Percentiles rank a stretch among this genome's conserved stretches.
Conservation (phyloP, 2,113 vertebrate genomes). For the Pollachius pollachius region DNA sequence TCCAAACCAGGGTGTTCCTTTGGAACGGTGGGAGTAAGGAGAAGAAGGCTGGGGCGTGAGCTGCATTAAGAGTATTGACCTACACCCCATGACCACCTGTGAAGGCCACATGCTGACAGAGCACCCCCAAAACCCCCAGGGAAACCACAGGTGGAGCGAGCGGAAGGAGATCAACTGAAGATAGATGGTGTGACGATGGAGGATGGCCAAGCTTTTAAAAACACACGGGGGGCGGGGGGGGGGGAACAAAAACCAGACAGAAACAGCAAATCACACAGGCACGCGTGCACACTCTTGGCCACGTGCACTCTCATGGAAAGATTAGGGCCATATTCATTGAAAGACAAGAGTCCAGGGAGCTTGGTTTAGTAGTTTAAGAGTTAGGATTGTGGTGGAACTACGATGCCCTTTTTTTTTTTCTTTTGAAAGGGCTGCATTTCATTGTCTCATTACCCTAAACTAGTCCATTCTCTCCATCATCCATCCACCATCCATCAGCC, state of each 20-base stretch:
- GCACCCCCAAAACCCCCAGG: conserved; percentile 17
- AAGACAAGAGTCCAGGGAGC: conserved; percentile 45
- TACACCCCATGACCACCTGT: conserved; percentile 44
- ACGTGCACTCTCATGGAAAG: conserved; percentile 63
- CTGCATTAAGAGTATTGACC: conserved; percentile 51
- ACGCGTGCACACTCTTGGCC: conserved; percentile 53
- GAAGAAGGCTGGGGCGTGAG: conserved; percentile 11
- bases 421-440: too few relatives aligned
- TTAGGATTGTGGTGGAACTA: background rate
- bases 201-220: conserved; percentile 54
- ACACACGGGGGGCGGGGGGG: conserved; percentile 49
- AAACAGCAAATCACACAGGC: conserved; percentile 76
- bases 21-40: conserved; percentile 17
- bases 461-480: conserved; percentile 31
- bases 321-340: conserved; percentile 76
- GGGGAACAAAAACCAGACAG: conserved; percentile 36
- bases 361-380: conserved; percentile 4
- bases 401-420: too few relatives aligned
- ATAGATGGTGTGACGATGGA: conserved; percentile 41
- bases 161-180: conserved; percentile 25
- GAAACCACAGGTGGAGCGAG: conserved; percentile 2
- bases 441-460: background rate
- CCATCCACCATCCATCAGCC: conserved; percentile 16
- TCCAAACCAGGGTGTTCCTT: background rate
- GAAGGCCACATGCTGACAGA: conserved; percentile 51